These are phyloP conservation scores for Meteorus sp. DNA, from an alignment of 1,140 invertebrate species.

Conservation along the genomic window DNA sequence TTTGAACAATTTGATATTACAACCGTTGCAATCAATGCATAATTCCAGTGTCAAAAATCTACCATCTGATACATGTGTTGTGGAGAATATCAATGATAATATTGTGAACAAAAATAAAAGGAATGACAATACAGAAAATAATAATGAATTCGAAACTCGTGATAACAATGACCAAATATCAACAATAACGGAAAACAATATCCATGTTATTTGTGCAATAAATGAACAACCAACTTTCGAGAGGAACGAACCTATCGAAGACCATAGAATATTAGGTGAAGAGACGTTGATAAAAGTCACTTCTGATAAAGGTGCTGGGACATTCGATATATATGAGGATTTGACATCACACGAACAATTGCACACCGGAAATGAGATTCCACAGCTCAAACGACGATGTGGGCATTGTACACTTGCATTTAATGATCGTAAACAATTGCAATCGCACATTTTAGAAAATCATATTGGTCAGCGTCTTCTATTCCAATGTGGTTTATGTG, in stretches of 20 bases:
- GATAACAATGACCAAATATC: not conserved
- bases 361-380: not conserved
- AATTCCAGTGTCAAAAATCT: not conserved
- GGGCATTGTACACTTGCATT: constrained; percentile 43
- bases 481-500: constrained; percentile 44
- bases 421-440: constrained; percentile 38
- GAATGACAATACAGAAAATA: not conserved
- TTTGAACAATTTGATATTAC: constrained; percentile 31
- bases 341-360: constrained; percentile 6
- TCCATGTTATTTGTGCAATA: not conserved
- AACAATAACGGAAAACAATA: not conserved
- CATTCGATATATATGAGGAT: constrained; percentile 10
- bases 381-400: constrained; percentile 36
- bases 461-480: constrained; percentile 35
- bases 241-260: not conserved
- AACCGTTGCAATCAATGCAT: constrained; percentile 21
- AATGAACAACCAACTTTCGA: not conserved
- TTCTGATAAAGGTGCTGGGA: not conserved
- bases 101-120: not conserved
- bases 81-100: constrained; percentile 13
- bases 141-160: not conserved
- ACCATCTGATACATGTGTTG: not conserved
- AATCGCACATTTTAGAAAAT: constrained; percentile 40
- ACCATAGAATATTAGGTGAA: not conserved
- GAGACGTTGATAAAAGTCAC: not conserved